phyloP scores from a whole-genome alignment of 2,797 vertebrate species.

The Salmo trutta region DNA sequence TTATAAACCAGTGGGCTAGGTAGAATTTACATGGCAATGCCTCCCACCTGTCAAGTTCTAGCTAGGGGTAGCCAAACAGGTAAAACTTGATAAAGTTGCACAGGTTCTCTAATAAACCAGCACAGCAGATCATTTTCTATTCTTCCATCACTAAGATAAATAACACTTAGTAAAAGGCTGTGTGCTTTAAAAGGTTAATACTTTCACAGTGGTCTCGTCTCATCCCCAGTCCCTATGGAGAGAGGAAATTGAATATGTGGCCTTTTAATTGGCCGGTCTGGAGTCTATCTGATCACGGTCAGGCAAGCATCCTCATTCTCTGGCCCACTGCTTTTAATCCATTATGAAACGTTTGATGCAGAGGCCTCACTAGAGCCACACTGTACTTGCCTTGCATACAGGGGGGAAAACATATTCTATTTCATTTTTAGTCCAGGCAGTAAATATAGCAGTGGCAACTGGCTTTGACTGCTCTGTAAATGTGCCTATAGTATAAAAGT shows the following conservation, averaged over 20 bases:
- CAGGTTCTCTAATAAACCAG: neutral
- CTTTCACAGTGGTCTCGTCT: neutral
- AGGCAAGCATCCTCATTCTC: conserved; percentile 4
- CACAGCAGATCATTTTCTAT: neutral
- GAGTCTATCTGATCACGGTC: conserved; percentile 12
- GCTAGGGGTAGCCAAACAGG: no score
- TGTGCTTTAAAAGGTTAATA: neutral
- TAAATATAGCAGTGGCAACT: neutral
- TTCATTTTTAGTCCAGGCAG: no score
- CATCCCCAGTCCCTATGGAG: conserved; percentile 5
- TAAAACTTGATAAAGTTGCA: neutral
- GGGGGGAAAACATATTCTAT: neutral
- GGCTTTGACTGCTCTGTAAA: no score
- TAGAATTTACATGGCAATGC: no score
- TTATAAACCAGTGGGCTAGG: no score
- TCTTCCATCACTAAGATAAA: neutral
- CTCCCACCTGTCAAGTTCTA: no score
- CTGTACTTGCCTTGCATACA: conserved; percentile 28
- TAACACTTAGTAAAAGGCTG: neutral
- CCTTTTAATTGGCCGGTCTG: conserved; percentile 35
- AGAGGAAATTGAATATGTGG: conserved; percentile 22
- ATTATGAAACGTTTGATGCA: conserved; percentile 37
- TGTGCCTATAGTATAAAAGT: neutral
- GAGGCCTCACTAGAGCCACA: conserved; percentile 28
- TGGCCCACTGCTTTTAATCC: conserved; percentile 36